These are phyloP conservation scores for Elysia crispata DNA, from an alignment of 2,888 invertebrate species.

Conservation along the genomic window DNA sequence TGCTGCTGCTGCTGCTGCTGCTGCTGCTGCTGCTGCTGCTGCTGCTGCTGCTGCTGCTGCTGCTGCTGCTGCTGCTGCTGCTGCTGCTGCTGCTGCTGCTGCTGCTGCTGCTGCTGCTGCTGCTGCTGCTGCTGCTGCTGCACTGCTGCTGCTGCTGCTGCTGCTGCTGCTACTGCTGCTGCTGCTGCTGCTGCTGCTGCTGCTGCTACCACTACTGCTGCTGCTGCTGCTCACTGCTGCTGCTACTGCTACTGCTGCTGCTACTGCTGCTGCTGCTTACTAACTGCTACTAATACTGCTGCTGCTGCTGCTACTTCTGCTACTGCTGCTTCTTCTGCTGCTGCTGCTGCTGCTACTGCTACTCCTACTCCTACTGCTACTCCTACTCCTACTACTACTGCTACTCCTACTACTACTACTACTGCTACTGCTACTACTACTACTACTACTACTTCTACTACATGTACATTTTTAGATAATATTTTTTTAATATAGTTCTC, in stretches of 20 bases:
- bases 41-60: constrained; percentile 20
- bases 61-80: constrained; percentile 6
- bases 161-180: neutral
- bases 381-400: no score
- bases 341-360: neutral
- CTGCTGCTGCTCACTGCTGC: constrained; percentile 39
- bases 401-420: no score
- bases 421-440: no score
- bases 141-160: constrained; percentile 21
- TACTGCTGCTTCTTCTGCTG: no score
- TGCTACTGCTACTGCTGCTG: constrained; percentile 16
- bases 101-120: neutral
- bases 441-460: no score
- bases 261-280: constrained; percentile 16
- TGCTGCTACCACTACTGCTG: constrained; percentile 32
- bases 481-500: no score
- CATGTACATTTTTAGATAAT: no score
- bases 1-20: constrained; percentile 25
- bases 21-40: constrained; percentile 1
- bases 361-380: no score
- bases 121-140: neutral
- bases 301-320: no score
- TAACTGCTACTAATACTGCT: no score
- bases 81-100: constrained; percentile 18
- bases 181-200: constrained; percentile 20